These are phyloP conservation scores for Bombus confusus DNA, from an alignment of 1,140 invertebrate species.

Conservation along the genomic window DNA sequence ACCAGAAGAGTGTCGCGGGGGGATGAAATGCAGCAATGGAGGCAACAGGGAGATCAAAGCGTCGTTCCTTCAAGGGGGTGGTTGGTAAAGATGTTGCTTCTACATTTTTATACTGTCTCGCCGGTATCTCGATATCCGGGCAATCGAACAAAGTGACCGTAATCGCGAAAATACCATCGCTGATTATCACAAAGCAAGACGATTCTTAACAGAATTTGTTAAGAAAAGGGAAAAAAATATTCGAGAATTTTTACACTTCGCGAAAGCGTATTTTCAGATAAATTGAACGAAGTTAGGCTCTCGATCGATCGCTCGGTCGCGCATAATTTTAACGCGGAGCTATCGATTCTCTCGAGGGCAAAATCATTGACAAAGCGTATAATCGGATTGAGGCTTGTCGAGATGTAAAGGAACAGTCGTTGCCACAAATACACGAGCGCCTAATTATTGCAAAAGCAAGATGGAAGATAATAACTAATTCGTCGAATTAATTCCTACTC, in stretches of 20 bases:
- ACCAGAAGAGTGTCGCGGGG: slow-evolving; percentile 24
- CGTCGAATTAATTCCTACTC: too few species aligned
- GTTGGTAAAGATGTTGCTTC: slow-evolving; percentile 53
- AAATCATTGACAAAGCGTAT: slow-evolving; percentile 58
- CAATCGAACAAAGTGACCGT: background rate
- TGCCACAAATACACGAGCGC: background rate
- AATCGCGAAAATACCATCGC: background rate
- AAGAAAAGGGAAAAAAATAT: background rate
- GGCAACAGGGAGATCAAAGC: slow-evolving; percentile 71
- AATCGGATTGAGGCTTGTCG: slow-evolving; percentile 28
- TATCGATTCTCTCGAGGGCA: slow-evolving; percentile 14
- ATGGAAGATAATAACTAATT: too few species aligned
- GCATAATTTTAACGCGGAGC: slow-evolving; percentile 42
- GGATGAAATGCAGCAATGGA: background rate
- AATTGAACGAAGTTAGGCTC: background rate
- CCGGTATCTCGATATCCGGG: slow-evolving; percentile 48
- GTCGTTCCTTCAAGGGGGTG: slow-evolving; percentile 60
- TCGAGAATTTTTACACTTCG: background rate
- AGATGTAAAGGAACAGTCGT: slow-evolving; percentile 14
- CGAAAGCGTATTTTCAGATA: background rate
- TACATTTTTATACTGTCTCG: slow-evolving; percentile 72
- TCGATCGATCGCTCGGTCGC: slow-evolving; percentile 49
- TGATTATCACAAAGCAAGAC: too few species aligned
- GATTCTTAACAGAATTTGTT: too few species aligned
- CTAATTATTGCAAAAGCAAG: background rate